Base-by-base conservation (phyloP, 2,888 invertebrate species). In the Mesoligia furuncula region DNA sequence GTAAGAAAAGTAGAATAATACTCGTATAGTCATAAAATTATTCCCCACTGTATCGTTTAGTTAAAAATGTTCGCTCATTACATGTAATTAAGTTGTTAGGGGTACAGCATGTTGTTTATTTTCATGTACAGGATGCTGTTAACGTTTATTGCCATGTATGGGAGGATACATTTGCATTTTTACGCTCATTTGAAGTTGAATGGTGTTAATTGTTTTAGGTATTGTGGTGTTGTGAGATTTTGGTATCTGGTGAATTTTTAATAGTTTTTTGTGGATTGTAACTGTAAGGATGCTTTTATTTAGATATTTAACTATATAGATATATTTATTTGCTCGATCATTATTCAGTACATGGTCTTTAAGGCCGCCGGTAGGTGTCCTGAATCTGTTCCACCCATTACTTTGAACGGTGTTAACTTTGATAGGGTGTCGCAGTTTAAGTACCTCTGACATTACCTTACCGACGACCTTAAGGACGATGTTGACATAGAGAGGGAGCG, bases 81-180 rank as follows among this genome's bases (percentile, higher is more conserved):
- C 51, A 42, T 24, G 80, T 65, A 79, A 86, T 83, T 79, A 84
- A 86, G 79, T 84, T 79, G 84, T 78, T 78, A 79, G 13, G 48
- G 17, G 48, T 73, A 51, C 54, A 59, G 17, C 31, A 15, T 83
- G 27, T 68, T 75, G 84, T 79, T 70, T 75, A 79, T 71, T 83
- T 78, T 77, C 66, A 70, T 57, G 71, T 72, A 72, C 62, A 76
- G 77, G 45, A 51, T 82, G 70, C 39, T 82, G 36, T 59, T 74
- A 82, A 82, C 54, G 82, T 62, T 74, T 69, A 74, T 81, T 62
- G 54, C 48, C 48, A 4, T 27, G 51, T 64, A 71, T 64, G 59
- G 48, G 51, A 31, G 17, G 39, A 24, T n/a, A 36, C n/a, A 75
- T 82, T 85, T 70, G 51, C 64, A 81, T 85, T 81, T 72, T 73